Evolutionary conservation across 1,140 invertebrate species (phyloP), one percentile per base, ranked within the genome.

Genomic region (Propsilocerus akamusi): DNA sequence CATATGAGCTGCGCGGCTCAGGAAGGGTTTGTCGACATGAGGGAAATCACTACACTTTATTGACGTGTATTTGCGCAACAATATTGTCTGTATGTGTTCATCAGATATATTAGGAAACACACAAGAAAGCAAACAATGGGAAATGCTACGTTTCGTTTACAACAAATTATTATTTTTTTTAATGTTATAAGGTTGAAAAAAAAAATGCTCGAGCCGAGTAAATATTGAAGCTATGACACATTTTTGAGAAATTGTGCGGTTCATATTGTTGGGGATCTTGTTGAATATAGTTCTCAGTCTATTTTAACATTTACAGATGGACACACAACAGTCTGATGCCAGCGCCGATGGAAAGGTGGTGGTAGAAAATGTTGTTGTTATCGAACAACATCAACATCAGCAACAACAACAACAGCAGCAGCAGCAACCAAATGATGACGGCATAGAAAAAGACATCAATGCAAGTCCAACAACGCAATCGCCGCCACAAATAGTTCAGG

Each of bases 391-490:
- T 14, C 12, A 30, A 17, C 7, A 49, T 46, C 10, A 48, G 28
- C 25, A 53, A 51, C 14, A 37, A 12, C n/a, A 12, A 5, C 32
- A 37, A 37, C 20, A 26, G 25, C 47, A 48, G 28, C 47, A 24
- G n/a, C 47, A 48, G n/a, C 24, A 25, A 26, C 12, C 37, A 4
- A 48, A 26, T 22, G 32, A 25, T 22, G 25, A 30, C n/a, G 30
- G 26, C n/a, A 30, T 48, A 2, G 52, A 57, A 32, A 58, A 63
- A 34, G 54, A 57, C 12, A 48, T 51, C 26, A 51, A 48, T 25
- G 46, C 47, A 28, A 14, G 14, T 22, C 14, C 24, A 11, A 23
- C 53, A 51, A 10, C 50, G 50, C 26, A 37, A 26, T 24, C 25
- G 25, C 20, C 50, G 48, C 12, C 51, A 4, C 24, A 47, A 53